Evolutionary conservation across 1,140 invertebrate species (phyloP).

Genomic region (Eulimnadia texana): DNA sequence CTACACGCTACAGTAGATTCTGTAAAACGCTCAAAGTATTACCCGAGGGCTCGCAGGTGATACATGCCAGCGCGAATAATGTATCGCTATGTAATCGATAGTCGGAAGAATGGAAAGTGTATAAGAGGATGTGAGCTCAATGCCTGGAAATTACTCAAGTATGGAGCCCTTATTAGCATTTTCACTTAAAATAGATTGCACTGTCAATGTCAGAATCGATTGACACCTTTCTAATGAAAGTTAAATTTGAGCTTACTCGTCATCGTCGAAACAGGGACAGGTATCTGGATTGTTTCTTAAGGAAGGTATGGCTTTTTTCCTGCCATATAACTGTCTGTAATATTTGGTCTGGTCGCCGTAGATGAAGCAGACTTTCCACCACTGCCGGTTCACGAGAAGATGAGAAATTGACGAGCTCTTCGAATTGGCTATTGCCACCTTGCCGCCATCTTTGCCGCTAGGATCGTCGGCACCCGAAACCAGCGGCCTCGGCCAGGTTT

Average conservation of each 20-base stretch:
- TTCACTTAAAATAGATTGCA: too few relatives aligned
- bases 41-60: too few relatives aligned
- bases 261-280: not conserved
- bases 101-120: too few relatives aligned
- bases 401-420: not conserved
- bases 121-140: too few relatives aligned
- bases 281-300: constrained; percentile 14
- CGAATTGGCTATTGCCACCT: not conserved
- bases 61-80: too few relatives aligned
- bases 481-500: constrained; percentile 1
- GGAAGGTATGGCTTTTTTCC: constrained; percentile 30
- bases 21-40: too few relatives aligned
- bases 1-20: too few relatives aligned
- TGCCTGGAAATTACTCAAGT: too few relatives aligned
- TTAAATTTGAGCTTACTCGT: not conserved
- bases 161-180: too few relatives aligned
- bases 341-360: constrained; percentile 70
- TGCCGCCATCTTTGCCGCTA: constrained; percentile 8
- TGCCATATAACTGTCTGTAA: constrained; percentile 59
- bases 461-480: not conserved
- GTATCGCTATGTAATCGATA: too few relatives aligned
- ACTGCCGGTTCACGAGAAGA: constrained; percentile 62
- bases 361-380: constrained; percentile 76
- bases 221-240: too few relatives aligned
- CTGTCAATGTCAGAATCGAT: too few relatives aligned